Base-by-base conservation (phyloP, 1,140 invertebrate genomes). In the Amyelois transitella region DNA sequence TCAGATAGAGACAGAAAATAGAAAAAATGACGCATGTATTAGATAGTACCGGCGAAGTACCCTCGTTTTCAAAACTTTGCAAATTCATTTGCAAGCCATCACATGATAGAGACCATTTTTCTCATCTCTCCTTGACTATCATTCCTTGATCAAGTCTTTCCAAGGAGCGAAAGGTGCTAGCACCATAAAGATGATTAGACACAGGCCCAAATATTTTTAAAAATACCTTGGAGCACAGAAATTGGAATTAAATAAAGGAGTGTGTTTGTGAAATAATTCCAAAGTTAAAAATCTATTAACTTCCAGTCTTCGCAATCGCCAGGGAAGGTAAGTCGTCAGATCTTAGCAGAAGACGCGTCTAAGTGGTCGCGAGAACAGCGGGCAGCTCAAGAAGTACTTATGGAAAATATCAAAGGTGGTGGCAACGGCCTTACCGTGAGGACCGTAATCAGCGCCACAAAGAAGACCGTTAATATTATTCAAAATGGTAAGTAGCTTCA, bases 331-430 rank as follows among this genome's bases (percentile, higher is more conserved):
- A 85, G 82, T 54, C 70, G 85, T 4, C 82, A 86, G 54, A 85
- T 86, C 28, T 55, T 88, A 20, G 81, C 85, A 2, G 85, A 88
- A 51, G 80, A 86, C 58, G 82, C 82, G 6, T 78, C 82, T 1
- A 86, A 86, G 45, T 88, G 85, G 85, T 86, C 85, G 0, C 60
- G 85, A 0, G 82, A 85, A 54, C 85, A 88, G 60, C 66, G 82
- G 5, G 81, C 85, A 0, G 82, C 80, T 0, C 82, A 88, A 54
- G 82, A 88, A 55, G 82, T 88, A 0, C 55, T 88, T 0, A 82
- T 88, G 82, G 85, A 88, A 45, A 88, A 86, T 45, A 88, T 88
- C 3, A 86, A 86, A 50, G 86, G 71, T 53, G 85, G 85, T 1
- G 85, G 85, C 2, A 88, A 88, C 45, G 85, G 85, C 14, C 61